Evolutionary conservation across 2,888 invertebrate species (phyloP).

Genomic region (Celastrina argiolus): DNA sequence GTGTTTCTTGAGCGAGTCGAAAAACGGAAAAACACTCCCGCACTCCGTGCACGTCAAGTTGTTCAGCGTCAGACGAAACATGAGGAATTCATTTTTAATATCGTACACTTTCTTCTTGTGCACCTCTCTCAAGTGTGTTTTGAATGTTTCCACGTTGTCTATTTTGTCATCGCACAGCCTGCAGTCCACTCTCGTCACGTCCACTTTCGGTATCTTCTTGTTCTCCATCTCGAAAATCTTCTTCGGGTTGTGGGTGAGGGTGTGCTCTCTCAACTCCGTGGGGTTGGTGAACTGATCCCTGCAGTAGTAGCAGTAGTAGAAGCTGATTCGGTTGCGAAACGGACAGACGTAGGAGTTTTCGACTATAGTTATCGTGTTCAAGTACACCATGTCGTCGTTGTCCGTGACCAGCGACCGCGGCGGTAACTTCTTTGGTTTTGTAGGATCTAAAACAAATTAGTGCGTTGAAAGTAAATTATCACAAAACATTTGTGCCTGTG

Average conservation of each 20-base stretch:
- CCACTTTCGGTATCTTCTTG: slow-evolving; percentile 64
- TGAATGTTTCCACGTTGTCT: slow-evolving; percentile 49
- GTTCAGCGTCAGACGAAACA: slow-evolving; percentile 53
- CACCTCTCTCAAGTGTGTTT: slow-evolving; percentile 45
- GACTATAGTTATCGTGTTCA: slow-evolving; percentile 54
- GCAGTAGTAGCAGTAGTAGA: slow-evolving; percentile 67
- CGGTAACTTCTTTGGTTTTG: slow-evolving; percentile 25
- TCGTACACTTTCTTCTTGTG: slow-evolving; percentile 48
- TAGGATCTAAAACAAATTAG: not conserved
- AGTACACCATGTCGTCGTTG: slow-evolving; percentile 52
- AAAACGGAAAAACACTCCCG: slow-evolving; percentile 52
- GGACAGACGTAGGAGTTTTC: slow-evolving; percentile 62
- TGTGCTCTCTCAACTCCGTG: slow-evolving; percentile 57
- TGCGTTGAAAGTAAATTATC: too few species aligned
- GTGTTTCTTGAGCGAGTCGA: slow-evolving; percentile 59
- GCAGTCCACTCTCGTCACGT: slow-evolving; percentile 64
- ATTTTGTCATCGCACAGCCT: slow-evolving; percentile 58
- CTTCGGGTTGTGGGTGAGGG: slow-evolving; percentile 54
- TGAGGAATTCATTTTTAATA: slow-evolving; percentile 56
- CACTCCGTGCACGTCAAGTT: slow-evolving; percentile 62
- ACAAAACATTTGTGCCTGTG: too few species aligned
- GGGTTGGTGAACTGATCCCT: slow-evolving; percentile 64
- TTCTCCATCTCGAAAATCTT: slow-evolving; percentile 50
- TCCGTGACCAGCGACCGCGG: slow-evolving; percentile 42
- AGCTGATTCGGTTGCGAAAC: slow-evolving; percentile 58